Evolutionary conservation across 1,140 invertebrate genomes (phyloP).

Genomic region (Leguminivora glycinivorella): DNA sequence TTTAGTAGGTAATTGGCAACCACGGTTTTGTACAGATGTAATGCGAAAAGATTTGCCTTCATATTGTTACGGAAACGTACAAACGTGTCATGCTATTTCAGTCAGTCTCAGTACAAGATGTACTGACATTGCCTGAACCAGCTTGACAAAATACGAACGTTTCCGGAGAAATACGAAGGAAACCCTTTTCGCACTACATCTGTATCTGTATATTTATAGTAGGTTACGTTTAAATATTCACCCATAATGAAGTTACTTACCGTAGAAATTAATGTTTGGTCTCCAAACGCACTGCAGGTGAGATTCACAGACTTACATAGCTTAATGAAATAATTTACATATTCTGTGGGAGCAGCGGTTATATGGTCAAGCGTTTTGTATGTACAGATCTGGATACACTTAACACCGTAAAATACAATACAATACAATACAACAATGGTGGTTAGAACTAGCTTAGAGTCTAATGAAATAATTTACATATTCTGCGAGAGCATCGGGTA

Average conservation of each 20-base stretch:
- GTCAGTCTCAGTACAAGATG: too few species aligned
- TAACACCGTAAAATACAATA: background rate
- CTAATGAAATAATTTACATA: conserved; percentile 26
- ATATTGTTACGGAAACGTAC: too few species aligned
- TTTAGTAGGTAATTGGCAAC: too few species aligned
- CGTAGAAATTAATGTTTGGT: background rate
- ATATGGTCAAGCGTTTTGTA: background rate
- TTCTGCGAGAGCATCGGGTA: background rate
- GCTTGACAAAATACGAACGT: too few species aligned
- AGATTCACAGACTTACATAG: conserved; percentile 19
- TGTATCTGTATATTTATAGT: background rate
- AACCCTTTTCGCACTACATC: too few species aligned
- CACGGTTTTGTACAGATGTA: too few species aligned
- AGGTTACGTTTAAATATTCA: background rate
- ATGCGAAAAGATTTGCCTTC: too few species aligned
- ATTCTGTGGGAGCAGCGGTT: conserved; percentile 4
- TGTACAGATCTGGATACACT: background rate
- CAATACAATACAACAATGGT: too few species aligned
- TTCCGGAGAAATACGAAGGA: too few species aligned
- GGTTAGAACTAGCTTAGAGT: too few species aligned
- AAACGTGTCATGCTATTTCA: too few species aligned
- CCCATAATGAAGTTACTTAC: background rate
- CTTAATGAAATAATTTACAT: conserved; percentile 24
- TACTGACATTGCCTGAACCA: too few species aligned
- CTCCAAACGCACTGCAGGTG: conserved; percentile 6